Evolutionary conservation across 2,888 invertebrate species (phyloP), one percentile per base, ranked within the genome.

Genomic region (Luffia ferchaultella): DNA sequence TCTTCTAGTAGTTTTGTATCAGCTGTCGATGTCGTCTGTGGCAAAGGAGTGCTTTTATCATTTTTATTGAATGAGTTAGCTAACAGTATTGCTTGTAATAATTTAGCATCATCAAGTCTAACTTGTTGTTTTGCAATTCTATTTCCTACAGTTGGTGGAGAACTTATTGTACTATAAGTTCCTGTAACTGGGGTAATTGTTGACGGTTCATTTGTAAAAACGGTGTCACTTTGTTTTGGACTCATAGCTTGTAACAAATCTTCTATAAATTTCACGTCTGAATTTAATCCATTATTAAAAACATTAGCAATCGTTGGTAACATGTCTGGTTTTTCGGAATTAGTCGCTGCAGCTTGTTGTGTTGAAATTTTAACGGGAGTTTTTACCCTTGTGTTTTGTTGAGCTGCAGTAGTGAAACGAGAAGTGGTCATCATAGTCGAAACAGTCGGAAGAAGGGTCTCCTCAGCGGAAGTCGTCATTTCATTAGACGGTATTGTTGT

Each of bases 191-290:
- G 44, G n/a, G 51, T 20, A 15, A 44, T 49, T 20, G 30, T 50
- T 20, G 46, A 56, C 56, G 54, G 63, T 41, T 58, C 54, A 48
- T 61, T 65, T 49, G 60, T 59, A 54, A 67, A 62, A 40, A 64
- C 56, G 43, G 69, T 76, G 53, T 80, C 65, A 52, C 69, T 74
- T 63, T 82, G 76, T 62, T 72, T 76, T 49, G 82, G 76, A 51
- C 71, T 74, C 12, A 68, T 68, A 56, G 74, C 65, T 65, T 65
- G 61, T 56, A 75, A 54, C 54, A 76, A 60, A 62, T 61, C 44
- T 58, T 55, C 53, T 68, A 63, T 58, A 60, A 62, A 51, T 53
- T 45, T 18, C 42, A 54, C n/a, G 12, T 30, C 30, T 30, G 30
- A 30, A 30, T 12, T 30, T 30, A 12, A 30, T 7, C 30, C 30